These are phyloP conservation scores for Stichopus chloronotus DNA, from an alignment of 35 echinoderm and acorn worm species.

Conservation along the genomic window DNA sequence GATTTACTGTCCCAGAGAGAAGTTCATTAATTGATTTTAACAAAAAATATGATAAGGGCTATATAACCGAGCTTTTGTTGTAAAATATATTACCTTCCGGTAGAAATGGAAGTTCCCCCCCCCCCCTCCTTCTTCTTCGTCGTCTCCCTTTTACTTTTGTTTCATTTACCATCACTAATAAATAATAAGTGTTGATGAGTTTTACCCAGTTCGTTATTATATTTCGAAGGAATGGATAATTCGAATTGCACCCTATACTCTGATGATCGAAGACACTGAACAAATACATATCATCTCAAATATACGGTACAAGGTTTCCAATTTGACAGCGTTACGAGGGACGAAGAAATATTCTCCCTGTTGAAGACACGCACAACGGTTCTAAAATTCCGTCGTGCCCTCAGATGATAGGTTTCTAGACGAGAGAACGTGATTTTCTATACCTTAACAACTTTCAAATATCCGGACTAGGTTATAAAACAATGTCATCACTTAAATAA, in stretches of 20 bases:
- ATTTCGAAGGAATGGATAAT: neutral
- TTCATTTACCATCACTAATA: neutral
- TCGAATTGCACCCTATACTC: neutral
- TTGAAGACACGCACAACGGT: no score
- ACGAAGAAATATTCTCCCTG: no score
- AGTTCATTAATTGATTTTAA: neutral
- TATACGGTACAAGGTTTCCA: neutral
- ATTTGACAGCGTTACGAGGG: neutral
- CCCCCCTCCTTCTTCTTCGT: no score
- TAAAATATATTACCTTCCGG: no score
- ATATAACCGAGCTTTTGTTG: no score
- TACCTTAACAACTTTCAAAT: no score
- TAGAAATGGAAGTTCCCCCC: no score
- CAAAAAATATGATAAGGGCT: neutral
- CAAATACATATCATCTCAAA: neutral
- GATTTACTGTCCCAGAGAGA: neutral
- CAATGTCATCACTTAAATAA: no score
- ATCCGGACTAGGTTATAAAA: no score
- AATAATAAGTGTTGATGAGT: neutral
- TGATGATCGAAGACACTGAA: neutral
- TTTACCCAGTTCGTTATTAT: neutral
- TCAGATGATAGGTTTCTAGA: no score
- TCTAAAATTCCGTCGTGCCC: no score
- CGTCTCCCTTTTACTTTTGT: neutral
- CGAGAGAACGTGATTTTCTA: no score